Evolutionary conservation across 2,113 vertebrate species (phyloP).

Genomic region (Hystrix cristata): DNA sequence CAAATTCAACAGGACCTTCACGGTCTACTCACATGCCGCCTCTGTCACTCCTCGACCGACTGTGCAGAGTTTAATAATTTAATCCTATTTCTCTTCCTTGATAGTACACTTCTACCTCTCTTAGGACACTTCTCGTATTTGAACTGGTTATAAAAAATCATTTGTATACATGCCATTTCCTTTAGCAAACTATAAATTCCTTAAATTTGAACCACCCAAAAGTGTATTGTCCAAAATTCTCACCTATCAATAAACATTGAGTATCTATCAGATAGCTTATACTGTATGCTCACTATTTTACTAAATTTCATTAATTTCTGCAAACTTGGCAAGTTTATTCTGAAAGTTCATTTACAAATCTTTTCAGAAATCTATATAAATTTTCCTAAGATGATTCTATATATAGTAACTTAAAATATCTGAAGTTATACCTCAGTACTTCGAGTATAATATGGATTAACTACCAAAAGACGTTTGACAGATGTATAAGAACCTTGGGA

Average conservation of each 20-base stretch:
- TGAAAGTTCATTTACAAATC: neutral
- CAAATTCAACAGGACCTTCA: neutral
- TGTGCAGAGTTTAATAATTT: neutral
- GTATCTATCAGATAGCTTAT: neutral
- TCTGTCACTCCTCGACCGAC: neutral
- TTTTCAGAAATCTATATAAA: neutral
- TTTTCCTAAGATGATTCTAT: neutral
- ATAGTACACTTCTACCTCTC: neutral
- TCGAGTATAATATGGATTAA: neutral
- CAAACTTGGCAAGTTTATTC: neutral
- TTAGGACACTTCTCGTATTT: neutral
- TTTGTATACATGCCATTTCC: neutral
- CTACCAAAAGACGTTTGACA: neutral
- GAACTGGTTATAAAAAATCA: constrained; percentile 3
- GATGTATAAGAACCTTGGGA: neutral
- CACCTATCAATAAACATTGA: neutral
- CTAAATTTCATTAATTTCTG: neutral
- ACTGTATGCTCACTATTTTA: constrained; percentile 4
- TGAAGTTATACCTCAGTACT: neutral
- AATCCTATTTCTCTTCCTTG: constrained; percentile 6
- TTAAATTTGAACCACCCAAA: neutral
- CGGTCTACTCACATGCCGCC: neutral
- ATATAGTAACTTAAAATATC: neutral
- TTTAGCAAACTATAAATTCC: neutral
- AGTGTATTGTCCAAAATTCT: neutral